These are phyloP conservation scores for Chrysopilus asiliformis DNA, from an alignment of 2,888 invertebrate species.

Conservation along the genomic window DNA sequence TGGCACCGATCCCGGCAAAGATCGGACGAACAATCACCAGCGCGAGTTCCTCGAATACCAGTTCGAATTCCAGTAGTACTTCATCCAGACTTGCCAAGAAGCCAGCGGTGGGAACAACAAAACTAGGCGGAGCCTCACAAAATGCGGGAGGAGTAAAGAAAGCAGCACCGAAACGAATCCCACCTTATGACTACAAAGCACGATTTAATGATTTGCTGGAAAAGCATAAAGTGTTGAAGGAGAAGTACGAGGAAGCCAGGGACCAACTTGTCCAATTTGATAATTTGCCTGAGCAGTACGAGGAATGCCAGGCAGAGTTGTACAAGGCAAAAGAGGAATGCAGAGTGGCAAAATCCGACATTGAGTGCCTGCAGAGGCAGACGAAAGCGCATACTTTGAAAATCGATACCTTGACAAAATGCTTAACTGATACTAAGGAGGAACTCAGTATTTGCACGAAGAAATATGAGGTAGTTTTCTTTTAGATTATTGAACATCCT, in stretches of 20 bases:
- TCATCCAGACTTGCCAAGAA: background rate
- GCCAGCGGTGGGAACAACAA: conserved; percentile 2
- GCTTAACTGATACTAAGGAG: conserved; percentile 23
- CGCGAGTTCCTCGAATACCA: conserved; percentile 8
- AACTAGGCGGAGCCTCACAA: background rate
- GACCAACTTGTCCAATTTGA: conserved; percentile 38
- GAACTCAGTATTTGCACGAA: conserved; percentile 23
- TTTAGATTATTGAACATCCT: too few relatives aligned
- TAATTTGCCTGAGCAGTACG: conserved; percentile 40
- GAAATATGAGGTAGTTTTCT: conserved; percentile 21
- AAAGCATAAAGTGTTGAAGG: conserved; percentile 44
- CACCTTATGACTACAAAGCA: conserved; percentile 52
- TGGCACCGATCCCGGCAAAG: conserved; percentile 26
- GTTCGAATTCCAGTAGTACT: background rate
- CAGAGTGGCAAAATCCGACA: conserved; percentile 21
- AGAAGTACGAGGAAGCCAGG: conserved; percentile 39
- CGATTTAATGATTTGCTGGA: conserved; percentile 46
- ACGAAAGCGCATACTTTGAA: conserved; percentile 23
- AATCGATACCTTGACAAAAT: conserved; percentile 24
- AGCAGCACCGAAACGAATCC: conserved; percentile 40
- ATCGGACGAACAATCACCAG: too few relatives aligned
- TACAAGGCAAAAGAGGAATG: conserved; percentile 25
- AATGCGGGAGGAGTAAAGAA: background rate
- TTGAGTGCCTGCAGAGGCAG: conserved; percentile 25
- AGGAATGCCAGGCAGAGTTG: conserved; percentile 32